Percentiles rank a stretch among this genome's conserved stretches.
phyloP scores from a whole-genome alignment of 2,113 vertebrate species.

The Triplophysa dalaica region DNA sequence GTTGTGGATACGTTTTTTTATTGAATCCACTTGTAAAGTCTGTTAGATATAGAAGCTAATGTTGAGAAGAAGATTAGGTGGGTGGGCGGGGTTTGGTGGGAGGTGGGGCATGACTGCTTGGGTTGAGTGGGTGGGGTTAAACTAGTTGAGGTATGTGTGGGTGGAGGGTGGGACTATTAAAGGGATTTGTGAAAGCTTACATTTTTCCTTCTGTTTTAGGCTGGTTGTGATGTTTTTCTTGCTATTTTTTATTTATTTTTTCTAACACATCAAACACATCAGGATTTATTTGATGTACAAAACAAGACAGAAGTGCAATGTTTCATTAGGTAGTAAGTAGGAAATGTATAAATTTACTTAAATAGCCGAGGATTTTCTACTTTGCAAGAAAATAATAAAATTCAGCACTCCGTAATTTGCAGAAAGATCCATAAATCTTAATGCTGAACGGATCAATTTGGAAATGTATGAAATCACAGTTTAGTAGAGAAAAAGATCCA shows the following conservation, averaged over 20 bases:
- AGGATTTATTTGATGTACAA: slow-evolving; percentile 43
- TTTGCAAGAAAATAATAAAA: background rate
- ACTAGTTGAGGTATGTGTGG: slow-evolving; percentile 62
- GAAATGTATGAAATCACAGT: background rate
- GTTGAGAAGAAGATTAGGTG: slow-evolving; percentile 38
- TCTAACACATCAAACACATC: slow-evolving; percentile 65
- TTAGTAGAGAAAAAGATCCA: background rate
- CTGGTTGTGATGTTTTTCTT: slow-evolving; percentile 67
- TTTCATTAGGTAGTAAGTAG: slow-evolving; percentile 49
- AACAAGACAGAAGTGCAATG: slow-evolving; percentile 54
- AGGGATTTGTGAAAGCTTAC: slow-evolving; percentile 73
- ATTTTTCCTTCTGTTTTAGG: slow-evolving; percentile 75
- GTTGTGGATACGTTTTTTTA: slow-evolving; percentile 55
- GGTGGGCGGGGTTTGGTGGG: slow-evolving; percentile 55
- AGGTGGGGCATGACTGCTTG: slow-evolving; percentile 58
- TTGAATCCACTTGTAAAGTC: slow-evolving; percentile 83
- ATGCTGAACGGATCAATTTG: too few relatives aligned
- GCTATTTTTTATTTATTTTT: slow-evolving; percentile 60
- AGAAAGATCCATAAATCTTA: slow-evolving; percentile 40
- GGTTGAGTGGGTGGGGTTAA: slow-evolving; percentile 46
- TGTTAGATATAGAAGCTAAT: slow-evolving; percentile 79
- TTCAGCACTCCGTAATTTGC: slow-evolving; percentile 1
- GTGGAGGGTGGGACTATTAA: slow-evolving; percentile 61
- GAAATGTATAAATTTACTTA: slow-evolving; percentile 28
- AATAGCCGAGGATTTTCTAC: background rate